phyloP scores from a whole-genome alignment of 2,113 vertebrate species.

The Peromyscus leucopus region DNA sequence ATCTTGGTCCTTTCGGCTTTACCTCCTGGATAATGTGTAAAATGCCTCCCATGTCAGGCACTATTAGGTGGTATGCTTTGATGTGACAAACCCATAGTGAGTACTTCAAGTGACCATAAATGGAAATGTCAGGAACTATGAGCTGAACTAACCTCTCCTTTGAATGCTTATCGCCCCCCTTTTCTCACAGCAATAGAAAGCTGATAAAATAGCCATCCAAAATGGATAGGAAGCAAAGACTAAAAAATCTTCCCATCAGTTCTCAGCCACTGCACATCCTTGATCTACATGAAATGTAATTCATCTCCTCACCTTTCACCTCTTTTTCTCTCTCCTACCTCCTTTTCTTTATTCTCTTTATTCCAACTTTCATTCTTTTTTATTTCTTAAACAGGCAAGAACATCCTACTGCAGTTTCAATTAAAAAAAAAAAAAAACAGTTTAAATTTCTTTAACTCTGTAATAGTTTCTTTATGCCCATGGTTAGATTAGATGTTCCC shows the following conservation, averaged over 20 bases:
- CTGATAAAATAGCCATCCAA: not conserved
- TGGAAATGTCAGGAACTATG: not conserved
- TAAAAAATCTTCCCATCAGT: not conserved
- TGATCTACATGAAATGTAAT: not conserved
- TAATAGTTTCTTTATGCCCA: not conserved
- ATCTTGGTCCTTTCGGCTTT: not conserved
- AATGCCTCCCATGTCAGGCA: not conserved
- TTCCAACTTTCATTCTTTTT: no score
- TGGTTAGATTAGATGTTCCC: not conserved
- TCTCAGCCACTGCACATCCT: not conserved
- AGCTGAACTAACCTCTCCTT: not conserved
- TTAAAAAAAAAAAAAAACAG: not conserved
- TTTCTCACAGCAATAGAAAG: not conserved
- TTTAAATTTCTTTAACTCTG: not conserved
- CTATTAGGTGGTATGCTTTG: no score
- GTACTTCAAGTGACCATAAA: not conserved
- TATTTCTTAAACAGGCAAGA: not conserved
- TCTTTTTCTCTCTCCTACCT: not conserved
- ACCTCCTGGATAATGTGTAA: not conserved
- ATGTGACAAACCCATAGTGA: accelerated
- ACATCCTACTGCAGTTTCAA: not conserved
- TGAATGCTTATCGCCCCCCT: no score
- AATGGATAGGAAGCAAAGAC: not conserved
- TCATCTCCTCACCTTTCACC: not conserved
- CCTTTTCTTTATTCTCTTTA: not conserved